phyloP scores from a whole-genome alignment of 2,113 vertebrate genomes.

The Narcine bancroftii region DNA sequence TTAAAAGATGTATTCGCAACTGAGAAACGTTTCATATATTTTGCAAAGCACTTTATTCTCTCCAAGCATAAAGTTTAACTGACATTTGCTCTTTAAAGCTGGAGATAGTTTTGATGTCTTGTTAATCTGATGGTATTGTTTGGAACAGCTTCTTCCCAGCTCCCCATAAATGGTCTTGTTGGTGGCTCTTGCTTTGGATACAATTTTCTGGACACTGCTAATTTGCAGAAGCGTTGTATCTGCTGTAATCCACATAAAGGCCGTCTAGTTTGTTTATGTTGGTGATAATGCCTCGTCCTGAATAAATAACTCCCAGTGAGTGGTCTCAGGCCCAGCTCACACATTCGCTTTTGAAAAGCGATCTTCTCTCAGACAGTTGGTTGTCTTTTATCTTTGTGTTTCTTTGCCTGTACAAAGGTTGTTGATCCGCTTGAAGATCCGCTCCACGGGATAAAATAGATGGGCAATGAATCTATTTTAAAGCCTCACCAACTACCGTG shows the following conservation, averaged over 20 bases:
- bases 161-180: neutral
- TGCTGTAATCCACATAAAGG: conserved; percentile 61
- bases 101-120: neutral
- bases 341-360: conserved; percentile 78
- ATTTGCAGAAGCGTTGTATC: conserved; percentile 64
- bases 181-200: conserved; percentile 45
- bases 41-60: neutral
- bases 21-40: neutral
- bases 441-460: conserved; percentile 60
- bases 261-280: conserved; percentile 76
- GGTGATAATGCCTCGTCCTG: conserved; percentile 61
- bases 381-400: conserved; percentile 69
- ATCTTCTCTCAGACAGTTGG: conserved; percentile 74
- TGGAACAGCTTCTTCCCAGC: neutral
- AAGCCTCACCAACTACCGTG: conserved; percentile 69
- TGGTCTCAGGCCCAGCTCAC: conserved; percentile 64
- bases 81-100: neutral
- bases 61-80: neutral
- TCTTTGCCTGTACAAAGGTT: conserved; percentile 62
- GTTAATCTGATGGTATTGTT: neutral
- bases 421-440: conserved; percentile 53
- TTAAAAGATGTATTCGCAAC: neutral
- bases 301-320: conserved; percentile 62
- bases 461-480: conserved; percentile 71
- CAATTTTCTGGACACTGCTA: conserved; percentile 61